Evolutionary conservation across 2,888 invertebrate genomes (phyloP).

Genomic region (Phortica magna): DNA sequence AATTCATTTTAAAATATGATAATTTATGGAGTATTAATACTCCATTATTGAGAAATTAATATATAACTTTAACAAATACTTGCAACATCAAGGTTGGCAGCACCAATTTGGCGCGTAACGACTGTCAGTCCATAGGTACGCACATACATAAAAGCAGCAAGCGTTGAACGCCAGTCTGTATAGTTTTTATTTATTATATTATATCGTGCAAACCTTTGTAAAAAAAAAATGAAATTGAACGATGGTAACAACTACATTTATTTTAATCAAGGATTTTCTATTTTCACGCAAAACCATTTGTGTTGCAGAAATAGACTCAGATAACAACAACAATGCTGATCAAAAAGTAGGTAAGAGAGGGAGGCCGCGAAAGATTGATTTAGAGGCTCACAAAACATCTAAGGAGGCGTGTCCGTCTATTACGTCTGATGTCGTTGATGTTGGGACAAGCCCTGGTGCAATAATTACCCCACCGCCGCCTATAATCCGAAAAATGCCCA

Average conservation of each 20-base stretch:
- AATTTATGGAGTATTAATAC: no score
- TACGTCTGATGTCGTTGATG: neutral
- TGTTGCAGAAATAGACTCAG: conserved; percentile 6
- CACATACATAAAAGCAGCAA: neutral
- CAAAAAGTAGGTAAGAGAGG: conserved; percentile 2
- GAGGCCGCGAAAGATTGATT: neutral
- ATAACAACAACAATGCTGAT: conserved; percentile 22
- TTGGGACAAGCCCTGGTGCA: neutral
- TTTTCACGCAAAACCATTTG: conserved; percentile 32
- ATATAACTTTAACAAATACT: neutral
- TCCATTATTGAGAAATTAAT: no score
- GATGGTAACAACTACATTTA: conserved; percentile 9
- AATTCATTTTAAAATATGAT: no score
- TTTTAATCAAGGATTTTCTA: neutral
- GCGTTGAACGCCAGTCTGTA: conserved; percentile 3
- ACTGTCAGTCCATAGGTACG: neutral
- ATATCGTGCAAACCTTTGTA: neutral
- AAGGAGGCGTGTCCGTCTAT: neutral
- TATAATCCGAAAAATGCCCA: conserved; percentile 22
- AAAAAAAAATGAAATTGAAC: conserved; percentile 13
- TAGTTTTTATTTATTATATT: conserved; percentile 5
- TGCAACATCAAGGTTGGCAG: neutral
- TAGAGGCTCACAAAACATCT: neutral
- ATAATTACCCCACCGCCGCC: conserved; percentile 12
- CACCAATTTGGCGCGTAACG: conserved; percentile 8